phyloP scores from a whole-genome alignment of 2,113 vertebrate genomes.

The Phaethon lepturus region DNA sequence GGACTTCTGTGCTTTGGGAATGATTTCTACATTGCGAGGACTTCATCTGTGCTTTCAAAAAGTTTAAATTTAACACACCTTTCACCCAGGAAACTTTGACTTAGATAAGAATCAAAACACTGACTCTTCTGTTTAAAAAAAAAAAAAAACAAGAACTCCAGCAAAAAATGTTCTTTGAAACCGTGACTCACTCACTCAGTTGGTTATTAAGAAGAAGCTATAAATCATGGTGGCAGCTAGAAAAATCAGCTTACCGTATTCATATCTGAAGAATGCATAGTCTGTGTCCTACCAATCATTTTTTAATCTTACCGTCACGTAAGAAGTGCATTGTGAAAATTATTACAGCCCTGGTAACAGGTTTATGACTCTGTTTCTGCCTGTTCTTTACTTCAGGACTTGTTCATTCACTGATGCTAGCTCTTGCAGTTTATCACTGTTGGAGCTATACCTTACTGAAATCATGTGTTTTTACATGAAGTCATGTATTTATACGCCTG shows the following conservation, averaged over 20 bases:
- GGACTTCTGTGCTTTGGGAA: neutral
- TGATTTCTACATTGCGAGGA: neutral
- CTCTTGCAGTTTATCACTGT: neutral
- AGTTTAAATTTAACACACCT: neutral
- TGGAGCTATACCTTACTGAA: neutral
- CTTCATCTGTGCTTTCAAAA: neutral
- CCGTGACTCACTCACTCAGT: neutral
- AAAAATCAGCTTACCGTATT: neutral
- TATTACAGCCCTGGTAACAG: neutral
- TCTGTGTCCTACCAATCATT: neutral
- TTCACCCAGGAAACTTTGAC: neutral
- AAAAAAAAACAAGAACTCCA: neutral
- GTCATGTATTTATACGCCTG: neutral
- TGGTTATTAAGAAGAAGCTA: neutral
- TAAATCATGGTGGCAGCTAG: neutral
- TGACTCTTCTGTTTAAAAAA: neutral
- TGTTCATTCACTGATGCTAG: neutral
- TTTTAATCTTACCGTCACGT: neutral
- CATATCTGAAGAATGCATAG: neutral
- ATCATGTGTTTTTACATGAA: neutral
- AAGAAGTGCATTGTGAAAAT: neutral
- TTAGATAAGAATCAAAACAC: neutral
- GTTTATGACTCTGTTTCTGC: neutral
- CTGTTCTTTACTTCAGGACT: neutral
- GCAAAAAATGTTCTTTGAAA: neutral